Evolutionary conservation across 2,797 vertebrate species (phyloP).

Genomic region (Argentina silus): DNA sequence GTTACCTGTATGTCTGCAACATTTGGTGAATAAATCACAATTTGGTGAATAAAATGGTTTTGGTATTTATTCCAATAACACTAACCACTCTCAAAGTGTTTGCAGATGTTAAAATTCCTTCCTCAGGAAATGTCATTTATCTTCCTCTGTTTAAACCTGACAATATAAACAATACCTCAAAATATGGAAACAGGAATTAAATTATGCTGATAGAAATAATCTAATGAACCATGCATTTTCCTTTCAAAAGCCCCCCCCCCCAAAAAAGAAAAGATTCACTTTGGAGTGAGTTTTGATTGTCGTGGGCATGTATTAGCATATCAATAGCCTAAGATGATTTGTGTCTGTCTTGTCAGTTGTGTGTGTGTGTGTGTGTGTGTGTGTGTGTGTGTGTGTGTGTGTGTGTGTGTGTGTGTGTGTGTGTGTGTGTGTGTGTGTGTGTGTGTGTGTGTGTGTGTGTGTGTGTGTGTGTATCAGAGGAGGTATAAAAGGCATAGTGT

Average conservation of each 20-base stretch:
- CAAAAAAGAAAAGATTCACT: background rate
- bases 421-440: conserved; percentile 3
- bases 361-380: conserved; percentile 10
- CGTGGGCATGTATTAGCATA: conserved; percentile 1
- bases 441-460: conserved; percentile 23
- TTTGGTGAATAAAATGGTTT: background rate
- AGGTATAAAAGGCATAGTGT: conserved; percentile 66
- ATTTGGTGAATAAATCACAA: background rate
- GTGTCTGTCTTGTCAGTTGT: conserved; percentile 25
- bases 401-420: conserved; percentile 7
- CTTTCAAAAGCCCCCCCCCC: background rate
- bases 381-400: conserved; percentile 7
- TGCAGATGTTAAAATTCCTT: conserved; percentile 9
- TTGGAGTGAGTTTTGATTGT: no score
- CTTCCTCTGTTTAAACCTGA: conserved; percentile 44
- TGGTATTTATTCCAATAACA: background rate
- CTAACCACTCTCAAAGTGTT: background rate
- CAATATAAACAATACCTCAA: conserved; percentile 34
- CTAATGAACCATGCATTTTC: background rate
- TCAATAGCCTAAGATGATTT: background rate
- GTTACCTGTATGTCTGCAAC: background rate
- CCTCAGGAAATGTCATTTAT: conserved; percentile 12
- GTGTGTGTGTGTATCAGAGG: background rate
- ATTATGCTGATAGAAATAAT: background rate
- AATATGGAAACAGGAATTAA: conserved; percentile 21